These are phyloP conservation scores for Poeciliopsis turneri DNA, from an alignment of 2,797 vertebrate genomes.

Conservation along the genomic window DNA sequence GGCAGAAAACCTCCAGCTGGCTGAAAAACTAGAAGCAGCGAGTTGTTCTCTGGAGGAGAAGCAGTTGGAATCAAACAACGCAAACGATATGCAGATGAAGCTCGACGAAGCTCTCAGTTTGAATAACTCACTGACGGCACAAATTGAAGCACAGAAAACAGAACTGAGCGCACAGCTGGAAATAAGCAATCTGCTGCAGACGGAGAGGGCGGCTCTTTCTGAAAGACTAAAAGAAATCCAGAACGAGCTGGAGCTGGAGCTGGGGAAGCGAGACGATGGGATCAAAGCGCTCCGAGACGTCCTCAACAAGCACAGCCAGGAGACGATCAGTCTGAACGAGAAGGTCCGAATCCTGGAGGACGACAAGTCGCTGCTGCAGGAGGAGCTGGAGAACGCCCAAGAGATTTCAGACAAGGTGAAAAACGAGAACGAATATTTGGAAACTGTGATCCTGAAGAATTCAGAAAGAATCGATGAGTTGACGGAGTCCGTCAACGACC, in stretches of 20 bases:
- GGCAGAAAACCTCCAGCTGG: constrained; percentile 75
- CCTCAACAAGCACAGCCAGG: constrained; percentile 72
- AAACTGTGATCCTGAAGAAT: constrained; percentile 85
- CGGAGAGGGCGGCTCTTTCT: constrained; percentile 73
- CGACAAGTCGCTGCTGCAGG: constrained; percentile 87
- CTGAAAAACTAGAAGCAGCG: constrained; percentile 69
- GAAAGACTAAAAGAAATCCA: constrained; percentile 69
- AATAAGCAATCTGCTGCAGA: constrained; percentile 65
- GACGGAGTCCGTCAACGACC: constrained; percentile 74
- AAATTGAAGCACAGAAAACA: constrained; percentile 76
- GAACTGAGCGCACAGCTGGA: constrained; percentile 79
- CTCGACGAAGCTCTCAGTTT: constrained; percentile 73
- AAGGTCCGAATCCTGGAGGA: constrained; percentile 89
- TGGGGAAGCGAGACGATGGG: constrained; percentile 67
- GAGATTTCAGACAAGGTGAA: constrained; percentile 87
- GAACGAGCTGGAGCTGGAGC: constrained; percentile 64
- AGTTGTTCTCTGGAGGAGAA: constrained; percentile 74
- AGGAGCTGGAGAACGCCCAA: constrained; percentile 88
- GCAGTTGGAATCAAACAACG: constrained; percentile 74
- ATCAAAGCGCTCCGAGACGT: constrained; percentile 74
- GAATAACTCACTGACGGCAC: constrained; percentile 78
- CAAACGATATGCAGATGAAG: constrained; percentile 79
- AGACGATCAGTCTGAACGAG: constrained; percentile 82
- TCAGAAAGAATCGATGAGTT: constrained; percentile 83
- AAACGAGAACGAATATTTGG: constrained; percentile 88